Conservation (phyloP, 2,797 vertebrate genomes). For the Syngnathus acus region DNA sequence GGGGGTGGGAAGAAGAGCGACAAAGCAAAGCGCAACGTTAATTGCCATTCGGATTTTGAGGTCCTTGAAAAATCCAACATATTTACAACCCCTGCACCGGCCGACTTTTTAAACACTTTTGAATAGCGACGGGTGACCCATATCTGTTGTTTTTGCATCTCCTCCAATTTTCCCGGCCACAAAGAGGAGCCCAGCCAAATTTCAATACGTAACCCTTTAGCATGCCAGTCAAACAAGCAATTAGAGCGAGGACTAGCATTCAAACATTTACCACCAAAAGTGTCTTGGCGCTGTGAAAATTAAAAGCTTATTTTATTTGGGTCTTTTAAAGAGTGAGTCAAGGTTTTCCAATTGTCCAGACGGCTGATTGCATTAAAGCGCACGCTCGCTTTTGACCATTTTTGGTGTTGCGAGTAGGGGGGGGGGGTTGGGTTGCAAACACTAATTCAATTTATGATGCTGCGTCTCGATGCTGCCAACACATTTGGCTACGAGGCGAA, state of each 20-base stretch:
- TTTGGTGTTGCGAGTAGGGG: constrained; percentile 57
- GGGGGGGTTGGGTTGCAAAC: constrained; percentile 31
- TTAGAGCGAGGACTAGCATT: not conserved
- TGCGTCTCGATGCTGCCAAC: constrained; percentile 46
- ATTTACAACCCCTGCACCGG: not conserved
- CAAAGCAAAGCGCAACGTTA: not conserved
- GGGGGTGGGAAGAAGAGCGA: constrained; percentile 13
- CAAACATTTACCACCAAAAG: constrained; percentile 32
- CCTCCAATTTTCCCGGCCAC: not conserved
- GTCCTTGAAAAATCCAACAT: not conserved
- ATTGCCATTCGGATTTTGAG: not conserved
- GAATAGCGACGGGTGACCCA: not conserved
- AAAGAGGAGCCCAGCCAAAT: not conserved
- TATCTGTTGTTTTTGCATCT: not conserved
- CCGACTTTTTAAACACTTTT: not conserved
- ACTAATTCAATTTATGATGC: constrained; percentile 64
- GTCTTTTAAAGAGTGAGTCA: constrained; percentile 48
- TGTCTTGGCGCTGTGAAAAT: constrained; percentile 37
- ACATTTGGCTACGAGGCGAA: constrained; percentile 51
- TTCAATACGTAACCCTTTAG: constrained; percentile 1
- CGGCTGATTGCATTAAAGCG: constrained; percentile 54
- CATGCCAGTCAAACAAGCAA: constrained; percentile 5
- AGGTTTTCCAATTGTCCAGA: constrained; percentile 41
- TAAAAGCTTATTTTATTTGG: constrained; percentile 34
- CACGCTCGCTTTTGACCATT: constrained; percentile 65